phyloP scores from a whole-genome alignment of 1,140 invertebrate species.

The Brachionus asplanchnoidis region DNA sequence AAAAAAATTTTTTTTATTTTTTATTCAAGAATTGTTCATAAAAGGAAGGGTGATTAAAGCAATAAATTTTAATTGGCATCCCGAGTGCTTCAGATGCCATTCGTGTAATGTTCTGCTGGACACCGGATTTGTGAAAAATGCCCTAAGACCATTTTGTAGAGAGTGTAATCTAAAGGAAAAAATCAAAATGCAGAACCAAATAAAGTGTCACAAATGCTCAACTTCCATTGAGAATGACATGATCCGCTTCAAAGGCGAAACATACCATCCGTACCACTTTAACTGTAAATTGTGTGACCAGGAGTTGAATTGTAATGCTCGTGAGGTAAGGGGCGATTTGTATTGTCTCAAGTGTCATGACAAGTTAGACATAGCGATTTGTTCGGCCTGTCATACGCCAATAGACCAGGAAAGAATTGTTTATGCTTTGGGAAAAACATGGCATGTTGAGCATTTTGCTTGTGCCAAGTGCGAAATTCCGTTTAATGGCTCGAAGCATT shows the following conservation, averaged over 20 bases:
- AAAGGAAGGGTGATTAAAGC: conserved; percentile 96
- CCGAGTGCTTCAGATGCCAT: conserved; percentile 91
- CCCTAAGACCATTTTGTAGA: conserved; percentile 80
- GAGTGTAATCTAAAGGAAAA: conserved; percentile 63
- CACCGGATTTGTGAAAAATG: conserved; percentile 72
- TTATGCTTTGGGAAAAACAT: conserved; percentile 94
- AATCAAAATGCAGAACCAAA: not conserved
- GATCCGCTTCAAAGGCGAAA: conserved; percentile 87
- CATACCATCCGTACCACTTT: conserved; percentile 98
- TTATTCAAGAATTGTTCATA: conserved; percentile 76
- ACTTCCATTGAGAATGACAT: conserved; percentile 88
- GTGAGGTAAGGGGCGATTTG: conserved; percentile 89
- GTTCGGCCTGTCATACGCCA: conserved; percentile 77
- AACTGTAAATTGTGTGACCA: conserved; percentile 72
- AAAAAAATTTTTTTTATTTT: conserved; percentile 41
- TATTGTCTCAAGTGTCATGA: conserved; percentile 97
- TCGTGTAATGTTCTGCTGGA: conserved; percentile 87
- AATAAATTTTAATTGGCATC: conserved; percentile 98
- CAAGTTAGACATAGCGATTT: conserved; percentile 93
- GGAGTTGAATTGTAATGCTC: conserved; percentile 72
- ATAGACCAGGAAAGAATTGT: conserved; percentile 80
- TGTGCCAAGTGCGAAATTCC: conserved; percentile 99
- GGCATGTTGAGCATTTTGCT: conserved; percentile 99
- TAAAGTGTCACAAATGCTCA: conserved; percentile 3
- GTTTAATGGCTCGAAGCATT: conserved; percentile 95